Percentiles rank a stretch among this genome's conserved stretches.
These are phyloP conservation scores for Myathropa florea DNA, from an alignment of 2,888 invertebrate genomes.

Conservation along the genomic window DNA sequence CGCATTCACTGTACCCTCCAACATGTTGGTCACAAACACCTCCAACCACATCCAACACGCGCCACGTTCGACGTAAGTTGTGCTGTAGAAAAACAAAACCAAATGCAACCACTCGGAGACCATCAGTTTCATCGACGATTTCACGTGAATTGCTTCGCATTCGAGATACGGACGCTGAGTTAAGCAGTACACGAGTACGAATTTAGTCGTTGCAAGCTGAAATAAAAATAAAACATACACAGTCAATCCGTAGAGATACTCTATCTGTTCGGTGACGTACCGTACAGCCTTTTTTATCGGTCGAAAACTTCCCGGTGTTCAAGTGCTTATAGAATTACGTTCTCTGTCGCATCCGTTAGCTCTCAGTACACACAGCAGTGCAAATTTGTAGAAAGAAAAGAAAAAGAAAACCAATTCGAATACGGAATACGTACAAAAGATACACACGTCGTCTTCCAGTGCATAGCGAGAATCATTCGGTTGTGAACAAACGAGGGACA, in stretches of 20 bases:
- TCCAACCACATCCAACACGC: background rate
- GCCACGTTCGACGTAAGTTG: slow-evolving; percentile 16
- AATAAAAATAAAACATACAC: background rate
- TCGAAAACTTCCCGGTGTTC: slow-evolving; percentile 56
- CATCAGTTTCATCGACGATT: slow-evolving; percentile 45
- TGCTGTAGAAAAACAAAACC: slow-evolving; percentile 54
- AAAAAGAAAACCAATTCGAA: slow-evolving; percentile 7
- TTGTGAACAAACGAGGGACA: slow-evolving; percentile 24
- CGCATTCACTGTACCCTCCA: slow-evolving; percentile 39
- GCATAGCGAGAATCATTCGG: slow-evolving; percentile 57
- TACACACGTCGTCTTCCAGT: slow-evolving; percentile 53
- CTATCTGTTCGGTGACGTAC: slow-evolving; percentile 51
- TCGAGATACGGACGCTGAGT: slow-evolving; percentile 44
- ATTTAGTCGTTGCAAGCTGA: slow-evolving; percentile 24
- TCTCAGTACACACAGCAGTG: slow-evolving; percentile 24
- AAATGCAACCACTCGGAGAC: slow-evolving; percentile 29
- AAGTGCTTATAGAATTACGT: slow-evolving; percentile 22
- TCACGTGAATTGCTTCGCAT: slow-evolving; percentile 53
- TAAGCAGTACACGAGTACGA: slow-evolving; percentile 38
- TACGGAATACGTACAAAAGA: slow-evolving; percentile 32
- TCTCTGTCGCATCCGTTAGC: slow-evolving; percentile 46
- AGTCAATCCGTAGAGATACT: background rate
- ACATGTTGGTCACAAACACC: background rate
- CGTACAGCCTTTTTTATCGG: slow-evolving; percentile 42
- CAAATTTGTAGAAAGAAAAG: slow-evolving; percentile 10